Evolutionary conservation across 2,113 vertebrate genomes (phyloP), one percentile per base, ranked within the genome.

Genomic region (Austrofundulus limnaeus): DNA sequence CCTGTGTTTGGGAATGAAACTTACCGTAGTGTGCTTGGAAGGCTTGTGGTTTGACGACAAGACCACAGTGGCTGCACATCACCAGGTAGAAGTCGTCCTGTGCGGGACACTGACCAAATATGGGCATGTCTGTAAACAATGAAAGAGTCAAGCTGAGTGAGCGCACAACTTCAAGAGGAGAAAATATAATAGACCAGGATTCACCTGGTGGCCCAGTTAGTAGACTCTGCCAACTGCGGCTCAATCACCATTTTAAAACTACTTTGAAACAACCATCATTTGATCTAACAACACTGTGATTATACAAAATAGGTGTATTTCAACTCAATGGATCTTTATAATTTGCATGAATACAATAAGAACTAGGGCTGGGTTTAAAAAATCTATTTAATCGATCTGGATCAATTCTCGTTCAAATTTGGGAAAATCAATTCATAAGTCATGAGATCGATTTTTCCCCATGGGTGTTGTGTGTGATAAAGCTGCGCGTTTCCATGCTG

Each of bases 1-100:
- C 11, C 16, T 17, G 24, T 24, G 57, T 14, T 6, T 14, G 15
- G 2, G 54, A 7, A 25, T 42, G 56, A 81, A 75, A 93, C 96
- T 96, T 95, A 99, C 97, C 96, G 73, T 96, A 98, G 91, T 99
- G 97, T 93, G 96, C 96, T 92, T 98, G 96, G 94, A 99, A 98
- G 92, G 96, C 96, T 93, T 99, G 96, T 75, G 96, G 97, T 92
- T 99, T 99, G 89, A 99, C 94, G 87, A 98, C 96, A 92, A 98
- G 95, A 92, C 95, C 92, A 91, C 97, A 99, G 91, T 98, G 94
- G 89, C 92, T 98, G 94, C 97, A 99, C 93, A 98, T 97, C 91
- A 99, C 97, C 94, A 99, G 94, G 93, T 95, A 99, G 94, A 98
- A 98, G 91, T 98, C 96, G 85, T 99, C 97, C 79, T 98, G 96